These are phyloP conservation scores for Sebastiscus tertius DNA, from an alignment of 2,797 vertebrate species.

Conservation along the genomic window DNA sequence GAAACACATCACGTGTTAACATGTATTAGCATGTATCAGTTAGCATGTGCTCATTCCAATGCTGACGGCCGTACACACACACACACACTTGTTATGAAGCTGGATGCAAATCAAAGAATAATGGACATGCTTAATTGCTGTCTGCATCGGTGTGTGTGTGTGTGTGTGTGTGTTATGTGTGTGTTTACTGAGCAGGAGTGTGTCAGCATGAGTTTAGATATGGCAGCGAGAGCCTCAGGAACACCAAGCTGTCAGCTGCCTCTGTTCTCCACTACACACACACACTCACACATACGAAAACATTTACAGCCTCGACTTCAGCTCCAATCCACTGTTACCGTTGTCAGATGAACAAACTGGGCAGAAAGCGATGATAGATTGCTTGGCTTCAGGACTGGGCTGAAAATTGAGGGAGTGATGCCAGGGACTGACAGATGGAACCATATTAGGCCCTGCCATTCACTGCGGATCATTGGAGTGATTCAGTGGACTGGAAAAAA, in stretches of 20 bases:
- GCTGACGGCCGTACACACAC: background rate
- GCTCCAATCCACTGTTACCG: constrained; percentile 20
- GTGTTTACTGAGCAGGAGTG: constrained; percentile 35
- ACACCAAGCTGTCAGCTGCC: constrained; percentile 44
- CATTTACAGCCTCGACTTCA: constrained; percentile 26
- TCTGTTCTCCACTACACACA: constrained; percentile 23
- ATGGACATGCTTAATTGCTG: constrained; percentile 6
- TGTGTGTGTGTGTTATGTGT: background rate
- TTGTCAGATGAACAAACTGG: constrained; percentile 32
- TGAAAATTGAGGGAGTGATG: constrained; percentile 42
- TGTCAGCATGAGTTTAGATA: constrained; percentile 50
- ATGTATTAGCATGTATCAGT: constrained; percentile 6
- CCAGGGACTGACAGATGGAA: constrained; percentile 45
- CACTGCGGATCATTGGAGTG: constrained; percentile 9
- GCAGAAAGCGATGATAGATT: constrained; percentile 22
- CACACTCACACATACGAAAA: constrained; percentile 16
- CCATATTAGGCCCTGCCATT: constrained; percentile 34
- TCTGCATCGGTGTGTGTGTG: constrained; percentile 6
- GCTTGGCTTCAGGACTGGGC: constrained; percentile 20
- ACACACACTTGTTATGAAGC: background rate
- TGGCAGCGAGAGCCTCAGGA: constrained; percentile 41
- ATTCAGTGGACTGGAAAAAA: constrained; percentile 4
- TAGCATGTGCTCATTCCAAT: background rate
- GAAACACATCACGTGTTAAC: constrained; percentile 1
- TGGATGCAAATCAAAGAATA: constrained; percentile 15